Base-by-base conservation (phyloP, 2,888 invertebrate genomes). In the Drymonia ruficornis region DNA sequence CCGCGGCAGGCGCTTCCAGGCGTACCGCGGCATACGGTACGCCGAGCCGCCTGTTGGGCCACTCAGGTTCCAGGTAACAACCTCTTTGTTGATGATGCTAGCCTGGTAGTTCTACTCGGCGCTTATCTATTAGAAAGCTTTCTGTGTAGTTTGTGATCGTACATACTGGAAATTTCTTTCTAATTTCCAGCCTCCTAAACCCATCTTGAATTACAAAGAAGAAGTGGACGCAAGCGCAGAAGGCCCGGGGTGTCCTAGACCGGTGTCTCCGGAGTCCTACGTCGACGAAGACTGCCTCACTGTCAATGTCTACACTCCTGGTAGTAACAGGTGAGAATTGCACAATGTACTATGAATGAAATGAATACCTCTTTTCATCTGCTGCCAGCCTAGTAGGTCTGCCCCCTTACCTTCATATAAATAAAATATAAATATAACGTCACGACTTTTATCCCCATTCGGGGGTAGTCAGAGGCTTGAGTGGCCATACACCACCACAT, bases 271-370 rank as follows among this genome's bases (percentile, higher is more conserved):
- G 44, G n/a, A n/a, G n/a, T n/a, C n/a, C n/a, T 74, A 55, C 0
- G 65, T 93, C 49, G 92, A 93, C 29, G 96, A 96, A 66, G 95
- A 96, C 75, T 96, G 96, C 66, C 88, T 96, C 1, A 86, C 92
- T 16, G 72, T 96, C 49, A 96, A 96, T 64, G 93, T 96, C 0
- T 95, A 94, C 63, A 93, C 86, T 2, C 86, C 85, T 0, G 47
- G 23, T 0, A 66, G 49, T 13, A 63, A 71, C 50, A 60, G 67
- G 80, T 79, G 56, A 46, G 61, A 53, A 16, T 40, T 15, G 44
- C 38, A n/a, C 1, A 38, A 15, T 38, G 15, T 38, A 6, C 3
- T n/a, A n/a, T n/a, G n/a, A n/a, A n/a, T n/a, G n/a, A n/a, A n/a
- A n/a, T n/a, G n/a, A n/a, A 38, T 6, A 13, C 38, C 15, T 15